Evolutionary conservation across 2,113 vertebrate species (phyloP), one percentile per base, ranked within the genome.

Genomic region (Alethe diademata): DNA sequence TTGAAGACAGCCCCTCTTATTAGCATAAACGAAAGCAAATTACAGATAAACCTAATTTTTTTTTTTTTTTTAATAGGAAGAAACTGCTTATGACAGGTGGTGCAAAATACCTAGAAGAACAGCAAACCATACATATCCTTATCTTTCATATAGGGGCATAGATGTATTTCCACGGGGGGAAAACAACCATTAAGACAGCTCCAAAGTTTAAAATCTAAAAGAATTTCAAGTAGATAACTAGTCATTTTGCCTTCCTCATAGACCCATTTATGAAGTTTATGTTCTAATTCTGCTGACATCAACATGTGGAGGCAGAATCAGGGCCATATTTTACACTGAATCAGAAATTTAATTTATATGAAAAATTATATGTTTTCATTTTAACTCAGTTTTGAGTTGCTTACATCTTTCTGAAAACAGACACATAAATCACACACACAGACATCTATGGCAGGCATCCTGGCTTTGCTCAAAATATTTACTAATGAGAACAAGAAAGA

Each of bases 21-120:
- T 95, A 96, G 81, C 93, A 95, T 79, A 92, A 97, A 96, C 83
- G 83, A 93, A 94, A 95, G 47, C 19, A 93, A 93, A 86, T 64
- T 74, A 80, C 28, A 81, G 42, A 69, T 36, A 86, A 87, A 66
- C 40, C 18, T 70, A 8, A 35, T 16, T 69, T 69, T 35, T 48
- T 75, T n/a, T 57, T 57, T 23, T 22, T 57, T 14, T 57, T n/a
- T 19, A 14, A 61, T 23, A 17, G 8, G 33, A 61, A 66, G 6
- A 25, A 86, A 48, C 6, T 20, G 8, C 14, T 84, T 78, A 10
- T n/a, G 3, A 56, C 48, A 94, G 69, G 47, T 81, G 72, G 69
- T 86, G 69, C 79, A 93, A 86, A 95, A 66, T 38, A 67, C 47
- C 62, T 40, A 56, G 40, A 62, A 66, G 22, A 89, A 25, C 36